Evolutionary conservation across 2,797 vertebrate genomes (phyloP).

Genomic region (Diplodus puntazzo): DNA sequence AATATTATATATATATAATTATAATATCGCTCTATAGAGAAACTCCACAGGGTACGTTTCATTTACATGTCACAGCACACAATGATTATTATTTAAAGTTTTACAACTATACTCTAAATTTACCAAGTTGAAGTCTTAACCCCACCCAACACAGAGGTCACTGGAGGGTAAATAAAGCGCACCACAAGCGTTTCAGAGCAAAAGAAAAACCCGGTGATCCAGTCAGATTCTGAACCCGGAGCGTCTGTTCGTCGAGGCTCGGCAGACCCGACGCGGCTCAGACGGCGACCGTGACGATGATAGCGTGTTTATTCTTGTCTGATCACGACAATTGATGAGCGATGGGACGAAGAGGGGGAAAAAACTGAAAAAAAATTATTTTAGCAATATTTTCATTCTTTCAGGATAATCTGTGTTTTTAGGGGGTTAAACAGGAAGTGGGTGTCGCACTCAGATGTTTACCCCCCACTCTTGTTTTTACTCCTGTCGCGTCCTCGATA

Average conservation of each 20-base stretch:
- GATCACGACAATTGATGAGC: constrained; percentile 61
- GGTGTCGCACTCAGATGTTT: constrained; percentile 56
- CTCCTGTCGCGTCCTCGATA: constrained; percentile 81
- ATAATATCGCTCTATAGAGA: background rate
- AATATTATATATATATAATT: too few relatives aligned
- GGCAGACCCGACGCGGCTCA: constrained; percentile 68
- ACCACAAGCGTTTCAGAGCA: constrained; percentile 56
- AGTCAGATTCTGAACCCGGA: constrained; percentile 57
- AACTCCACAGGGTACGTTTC: constrained; percentile 40
- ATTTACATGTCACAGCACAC: constrained; percentile 7
- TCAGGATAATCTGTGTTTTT: constrained; percentile 81
- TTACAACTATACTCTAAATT: background rate
- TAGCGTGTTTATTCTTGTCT: constrained; percentile 71
- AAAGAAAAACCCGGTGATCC: constrained; percentile 67
- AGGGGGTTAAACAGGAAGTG: constrained; percentile 64
- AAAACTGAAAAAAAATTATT: constrained; percentile 74
- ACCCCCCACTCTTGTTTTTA: constrained; percentile 73
- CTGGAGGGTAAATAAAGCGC: constrained; percentile 30
- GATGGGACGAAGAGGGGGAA: constrained; percentile 44
- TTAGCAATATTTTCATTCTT: constrained; percentile 88
- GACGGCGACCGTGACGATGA: constrained; percentile 52
- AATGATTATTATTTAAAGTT: background rate
- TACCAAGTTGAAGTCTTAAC: background rate
- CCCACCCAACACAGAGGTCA: constrained; percentile 9
- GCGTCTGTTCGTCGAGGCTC: constrained; percentile 62